These are phyloP conservation scores for Phenganax stokvisi DNA, from an alignment of 92 coral and sea anemone genomes.

Conservation along the genomic window DNA sequence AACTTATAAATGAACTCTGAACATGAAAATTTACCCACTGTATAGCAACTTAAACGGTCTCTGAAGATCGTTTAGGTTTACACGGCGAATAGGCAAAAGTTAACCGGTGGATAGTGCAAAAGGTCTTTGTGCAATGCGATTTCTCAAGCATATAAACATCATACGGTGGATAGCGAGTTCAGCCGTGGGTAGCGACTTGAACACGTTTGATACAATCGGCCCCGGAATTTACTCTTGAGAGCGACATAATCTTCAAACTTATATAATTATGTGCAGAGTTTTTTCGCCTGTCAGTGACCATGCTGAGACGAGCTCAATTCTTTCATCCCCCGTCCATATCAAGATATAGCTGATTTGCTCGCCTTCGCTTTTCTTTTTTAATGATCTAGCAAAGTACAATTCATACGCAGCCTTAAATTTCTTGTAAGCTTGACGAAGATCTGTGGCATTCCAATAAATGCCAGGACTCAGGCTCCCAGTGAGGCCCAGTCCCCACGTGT, in stretches of 20 bases:
- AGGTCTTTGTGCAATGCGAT: no score
- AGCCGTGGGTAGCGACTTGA: no score
- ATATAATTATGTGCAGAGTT: constrained; percentile 45
- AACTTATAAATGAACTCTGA: no score
- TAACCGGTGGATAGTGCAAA: no score
- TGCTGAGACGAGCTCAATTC: constrained; percentile 56
- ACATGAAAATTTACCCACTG: no score
- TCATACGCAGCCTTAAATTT: constrained; percentile 12
- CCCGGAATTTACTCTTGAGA: constrained; percentile 50
- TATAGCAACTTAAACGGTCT: no score
- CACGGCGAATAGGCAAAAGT: no score
- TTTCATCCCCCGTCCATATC: constrained; percentile 52
- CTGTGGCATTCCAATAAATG: constrained; percentile 17
- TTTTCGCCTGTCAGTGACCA: constrained; percentile 46
- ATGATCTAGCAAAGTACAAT: constrained; percentile 7
- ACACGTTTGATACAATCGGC: no score
- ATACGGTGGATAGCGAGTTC: no score
- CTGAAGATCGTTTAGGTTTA: no score
- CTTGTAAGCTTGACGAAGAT: constrained; percentile 6
- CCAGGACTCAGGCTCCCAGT: neutral
- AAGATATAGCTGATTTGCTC: constrained; percentile 22
- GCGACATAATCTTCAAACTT: constrained; percentile 46
- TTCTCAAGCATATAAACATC: no score
- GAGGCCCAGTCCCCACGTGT: no score
- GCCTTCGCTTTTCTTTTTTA: neutral